phyloP scores from a whole-genome alignment of 2,113 vertebrate genomes.

The Lutjanus erythropterus region DNA sequence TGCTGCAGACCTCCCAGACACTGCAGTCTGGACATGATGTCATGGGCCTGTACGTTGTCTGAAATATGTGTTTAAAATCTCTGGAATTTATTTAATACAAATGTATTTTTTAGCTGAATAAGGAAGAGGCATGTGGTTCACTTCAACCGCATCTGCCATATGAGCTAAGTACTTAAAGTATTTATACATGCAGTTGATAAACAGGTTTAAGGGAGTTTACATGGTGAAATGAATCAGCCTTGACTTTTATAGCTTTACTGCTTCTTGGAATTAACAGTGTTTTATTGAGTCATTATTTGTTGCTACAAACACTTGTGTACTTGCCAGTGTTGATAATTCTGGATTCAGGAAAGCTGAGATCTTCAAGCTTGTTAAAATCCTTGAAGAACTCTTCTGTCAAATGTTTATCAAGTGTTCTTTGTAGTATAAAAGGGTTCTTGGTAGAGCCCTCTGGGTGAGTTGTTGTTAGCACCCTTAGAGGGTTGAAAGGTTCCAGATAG shows the following conservation, averaged over 20 bases:
- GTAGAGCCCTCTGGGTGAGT: too few species aligned
- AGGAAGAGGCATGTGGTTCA: slow-evolving; percentile 6
- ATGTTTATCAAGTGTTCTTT: too few species aligned
- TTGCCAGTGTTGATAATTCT: background rate
- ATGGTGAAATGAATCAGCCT: slow-evolving; percentile 9
- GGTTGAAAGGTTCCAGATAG: too few species aligned
- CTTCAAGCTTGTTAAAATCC: too few species aligned
- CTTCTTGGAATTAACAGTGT: slow-evolving; percentile 9
- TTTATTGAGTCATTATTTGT: slow-evolving; percentile 9
- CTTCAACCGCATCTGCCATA: background rate
- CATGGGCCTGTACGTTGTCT: slow-evolving; percentile 32
- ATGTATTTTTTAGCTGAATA: slow-evolving; percentile 24
- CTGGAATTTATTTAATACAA: slow-evolving; percentile 36
- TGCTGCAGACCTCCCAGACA: slow-evolving; percentile 57
- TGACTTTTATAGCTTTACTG: slow-evolving; percentile 27
- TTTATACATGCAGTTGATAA: slow-evolving; percentile 10
- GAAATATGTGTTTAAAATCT: slow-evolving; percentile 54
- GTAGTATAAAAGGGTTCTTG: too few species aligned
- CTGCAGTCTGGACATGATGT: slow-evolving; percentile 54
- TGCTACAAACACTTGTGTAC: slow-evolving; percentile 2
- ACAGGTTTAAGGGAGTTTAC: slow-evolving; percentile 8
- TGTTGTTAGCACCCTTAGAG: too few species aligned
- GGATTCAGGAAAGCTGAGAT: background rate
- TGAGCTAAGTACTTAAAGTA: background rate
- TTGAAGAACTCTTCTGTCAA: too few species aligned